These are phyloP conservation scores for Pammene aurita DNA, from an alignment of 2,888 invertebrate species.

Conservation along the genomic window DNA sequence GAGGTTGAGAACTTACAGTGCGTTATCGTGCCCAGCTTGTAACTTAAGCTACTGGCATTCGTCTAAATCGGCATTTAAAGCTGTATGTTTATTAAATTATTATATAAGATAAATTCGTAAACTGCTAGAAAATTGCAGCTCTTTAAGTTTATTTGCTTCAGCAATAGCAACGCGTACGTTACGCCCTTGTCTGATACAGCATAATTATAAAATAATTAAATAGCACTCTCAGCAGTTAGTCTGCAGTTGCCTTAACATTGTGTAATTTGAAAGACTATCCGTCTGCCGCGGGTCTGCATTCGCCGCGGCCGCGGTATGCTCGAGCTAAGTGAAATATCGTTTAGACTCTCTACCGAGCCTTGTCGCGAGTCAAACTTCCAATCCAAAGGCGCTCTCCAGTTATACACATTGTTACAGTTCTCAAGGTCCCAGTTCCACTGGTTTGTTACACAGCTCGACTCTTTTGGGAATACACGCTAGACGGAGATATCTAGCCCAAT, in stretches of 20 bases:
- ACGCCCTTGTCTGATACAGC: not conserved
- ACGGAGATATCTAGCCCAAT: conserved; percentile 24
- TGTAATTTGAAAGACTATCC: conserved; percentile 30
- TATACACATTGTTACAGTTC: not conserved
- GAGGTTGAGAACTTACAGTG: no score
- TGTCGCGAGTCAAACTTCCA: no score
- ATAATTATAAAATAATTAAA: not conserved
- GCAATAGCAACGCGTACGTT: not conserved
- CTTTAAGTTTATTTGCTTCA: no score
- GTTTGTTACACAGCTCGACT: not conserved
- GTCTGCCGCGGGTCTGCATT: conserved; percentile 10
- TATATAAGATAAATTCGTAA: no score
- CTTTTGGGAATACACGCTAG: not conserved
- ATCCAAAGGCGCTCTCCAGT: no score
- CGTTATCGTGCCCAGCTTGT: no score
- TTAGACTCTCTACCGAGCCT: not conserved
- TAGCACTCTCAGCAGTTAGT: not conserved
- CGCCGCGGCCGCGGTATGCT: not conserved
- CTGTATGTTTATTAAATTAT: no score
- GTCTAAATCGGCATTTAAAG: no score
- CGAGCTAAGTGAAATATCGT: not conserved
- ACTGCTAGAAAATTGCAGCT: no score
- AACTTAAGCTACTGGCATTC: no score
- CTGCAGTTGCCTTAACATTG: conserved; percentile 18
- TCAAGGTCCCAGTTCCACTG: not conserved